These are phyloP conservation scores for Vultur gryphus DNA, from an alignment of 2,797 vertebrate species.

Conservation along the genomic window DNA sequence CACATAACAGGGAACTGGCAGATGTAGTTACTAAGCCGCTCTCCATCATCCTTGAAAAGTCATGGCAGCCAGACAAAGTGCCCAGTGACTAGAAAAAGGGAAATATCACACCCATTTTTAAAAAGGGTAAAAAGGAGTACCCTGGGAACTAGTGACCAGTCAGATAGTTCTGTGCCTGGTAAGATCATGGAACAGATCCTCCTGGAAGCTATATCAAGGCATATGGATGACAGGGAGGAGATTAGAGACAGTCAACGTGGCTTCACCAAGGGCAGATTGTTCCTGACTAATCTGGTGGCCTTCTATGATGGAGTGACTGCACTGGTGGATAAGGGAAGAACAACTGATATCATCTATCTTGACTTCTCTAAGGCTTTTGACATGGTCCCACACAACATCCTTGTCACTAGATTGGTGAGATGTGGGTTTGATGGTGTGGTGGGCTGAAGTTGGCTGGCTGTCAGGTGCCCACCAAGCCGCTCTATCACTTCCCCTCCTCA, in stretches of 20 bases:
- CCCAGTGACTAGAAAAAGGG: not conserved
- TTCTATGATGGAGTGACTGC: rapidly evolving
- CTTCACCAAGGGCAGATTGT: not conserved
- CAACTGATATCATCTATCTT: not conserved
- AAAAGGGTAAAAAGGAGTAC: not conserved
- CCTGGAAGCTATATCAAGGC: not conserved
- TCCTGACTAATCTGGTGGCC: not conserved
- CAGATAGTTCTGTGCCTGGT: not conserved
- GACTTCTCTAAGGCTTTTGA: not conserved
- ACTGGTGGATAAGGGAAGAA: not conserved
- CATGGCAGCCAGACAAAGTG: not conserved
- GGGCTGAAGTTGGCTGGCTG: not conserved
- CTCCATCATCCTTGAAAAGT: not conserved
- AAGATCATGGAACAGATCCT: not conserved
- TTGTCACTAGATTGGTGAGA: not conserved
- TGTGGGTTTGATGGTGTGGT: not conserved
- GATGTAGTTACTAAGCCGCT: not conserved
- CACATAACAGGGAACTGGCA: not conserved
- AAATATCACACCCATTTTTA: not conserved
- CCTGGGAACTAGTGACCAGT: not conserved
- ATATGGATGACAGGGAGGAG: not conserved
- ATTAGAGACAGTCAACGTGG: not conserved
- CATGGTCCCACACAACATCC: not conserved
- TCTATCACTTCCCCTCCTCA: not conserved
- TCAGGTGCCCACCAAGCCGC: not conserved